These are phyloP conservation scores for Benitochromis conjunctus DNA, from an alignment of 2,113 vertebrate genomes.

Conservation along the genomic window DNA sequence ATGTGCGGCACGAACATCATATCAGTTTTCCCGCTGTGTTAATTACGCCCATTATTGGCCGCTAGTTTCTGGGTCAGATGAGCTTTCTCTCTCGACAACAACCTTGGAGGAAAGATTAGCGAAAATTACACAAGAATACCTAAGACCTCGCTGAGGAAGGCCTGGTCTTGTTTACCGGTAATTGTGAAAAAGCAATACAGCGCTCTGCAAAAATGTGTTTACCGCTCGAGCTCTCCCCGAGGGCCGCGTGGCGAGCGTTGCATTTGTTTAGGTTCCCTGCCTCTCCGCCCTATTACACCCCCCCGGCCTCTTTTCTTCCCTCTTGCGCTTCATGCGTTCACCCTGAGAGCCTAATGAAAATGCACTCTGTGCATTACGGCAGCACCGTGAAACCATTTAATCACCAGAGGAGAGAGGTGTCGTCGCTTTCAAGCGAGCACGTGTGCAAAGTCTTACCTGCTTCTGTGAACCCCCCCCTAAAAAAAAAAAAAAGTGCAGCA, in stretches of 20 bases:
- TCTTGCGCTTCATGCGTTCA: background rate
- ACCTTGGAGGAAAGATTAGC: slow-evolving; percentile 41
- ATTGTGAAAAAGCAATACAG: slow-evolving; percentile 39
- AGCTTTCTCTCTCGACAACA: slow-evolving; percentile 24
- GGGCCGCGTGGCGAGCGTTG: background rate
- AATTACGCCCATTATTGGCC: slow-evolving; percentile 57
- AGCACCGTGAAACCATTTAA: background rate
- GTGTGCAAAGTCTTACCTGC: background rate
- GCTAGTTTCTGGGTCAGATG: slow-evolving; percentile 54
- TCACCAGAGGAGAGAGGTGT: background rate
- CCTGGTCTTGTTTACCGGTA: slow-evolving; percentile 22
- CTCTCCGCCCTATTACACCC: background rate
- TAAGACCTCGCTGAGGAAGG: background rate
- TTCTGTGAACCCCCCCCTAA: background rate
- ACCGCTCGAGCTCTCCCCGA: slow-evolving; percentile 14
- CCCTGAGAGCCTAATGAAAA: slow-evolving; percentile 19
- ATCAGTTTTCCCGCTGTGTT: slow-evolving; percentile 37
- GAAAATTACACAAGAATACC: slow-evolving; percentile 11
- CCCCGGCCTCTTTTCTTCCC: background rate
- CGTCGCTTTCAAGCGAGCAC: background rate
- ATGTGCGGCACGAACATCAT: slow-evolving; percentile 24
- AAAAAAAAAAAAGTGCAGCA: background rate
- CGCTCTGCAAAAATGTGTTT: slow-evolving; percentile 11
- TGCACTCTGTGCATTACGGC: background rate
- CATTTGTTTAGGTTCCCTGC: slow-evolving; percentile 14